Percentiles rank a stretch among this genome's conserved stretches.
phyloP scores from a whole-genome alignment of 2,113 vertebrate genomes.

The Menidia beryllina region DNA sequence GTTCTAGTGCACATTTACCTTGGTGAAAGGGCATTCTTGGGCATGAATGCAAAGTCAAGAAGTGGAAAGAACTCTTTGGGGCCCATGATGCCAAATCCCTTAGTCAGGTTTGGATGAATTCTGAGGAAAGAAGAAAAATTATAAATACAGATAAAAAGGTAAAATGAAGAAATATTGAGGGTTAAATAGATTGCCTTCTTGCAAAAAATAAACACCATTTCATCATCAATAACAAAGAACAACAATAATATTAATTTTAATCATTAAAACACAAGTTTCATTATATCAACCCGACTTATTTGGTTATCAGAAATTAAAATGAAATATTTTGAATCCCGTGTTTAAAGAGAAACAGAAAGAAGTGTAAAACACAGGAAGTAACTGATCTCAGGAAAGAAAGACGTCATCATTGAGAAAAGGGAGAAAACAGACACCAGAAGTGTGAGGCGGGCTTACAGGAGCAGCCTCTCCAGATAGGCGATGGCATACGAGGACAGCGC shows the following conservation, averaged over 20 bases:
- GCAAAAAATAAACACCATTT: no score
- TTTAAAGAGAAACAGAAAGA: not conserved
- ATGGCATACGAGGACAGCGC: constrained; percentile 91
- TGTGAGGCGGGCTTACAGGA: constrained; percentile 85
- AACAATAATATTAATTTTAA: no score
- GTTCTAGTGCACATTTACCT: constrained; percentile 79
- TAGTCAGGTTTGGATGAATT: constrained; percentile 92
- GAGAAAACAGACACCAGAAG: not conserved
- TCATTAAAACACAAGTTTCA: no score
- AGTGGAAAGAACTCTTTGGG: constrained; percentile 97
- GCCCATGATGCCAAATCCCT: constrained; percentile 95
- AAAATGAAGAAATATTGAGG: not conserved
- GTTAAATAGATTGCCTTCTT: not conserved
- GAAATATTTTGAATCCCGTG: no score
- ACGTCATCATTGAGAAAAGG: not conserved
- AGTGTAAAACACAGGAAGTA: not conserved
- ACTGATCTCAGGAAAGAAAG: no score
- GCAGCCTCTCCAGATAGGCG: constrained; percentile 91
- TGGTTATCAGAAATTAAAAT: no score
- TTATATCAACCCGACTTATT: no score
- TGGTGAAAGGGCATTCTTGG: constrained; percentile 91
- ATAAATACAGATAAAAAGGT: no score
- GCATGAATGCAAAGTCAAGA: constrained; percentile 97
- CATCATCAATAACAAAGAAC: no score
- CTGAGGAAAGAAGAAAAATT: constrained; percentile 73